Percentiles rank a stretch among this genome's conserved stretches.
Conservation (phyloP, 2,797 vertebrate species). For the Notoglanidium macrostoma region DNA sequence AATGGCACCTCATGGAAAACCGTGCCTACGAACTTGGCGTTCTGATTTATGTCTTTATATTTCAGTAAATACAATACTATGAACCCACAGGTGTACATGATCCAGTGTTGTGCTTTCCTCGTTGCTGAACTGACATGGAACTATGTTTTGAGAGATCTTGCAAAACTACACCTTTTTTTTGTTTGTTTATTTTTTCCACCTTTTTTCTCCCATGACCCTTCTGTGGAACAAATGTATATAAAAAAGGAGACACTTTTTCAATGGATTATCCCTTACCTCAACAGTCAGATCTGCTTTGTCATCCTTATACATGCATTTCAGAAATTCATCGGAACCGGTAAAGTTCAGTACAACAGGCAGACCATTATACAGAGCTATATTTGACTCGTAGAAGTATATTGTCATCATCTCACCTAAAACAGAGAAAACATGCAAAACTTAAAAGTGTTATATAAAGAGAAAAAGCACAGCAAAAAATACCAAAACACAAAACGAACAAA, state of each 20-base stretch:
- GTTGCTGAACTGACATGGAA: too few relatives aligned
- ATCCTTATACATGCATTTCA: neutral
- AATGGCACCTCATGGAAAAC: too few relatives aligned
- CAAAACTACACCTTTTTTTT: too few relatives aligned
- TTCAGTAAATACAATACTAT: too few relatives aligned
- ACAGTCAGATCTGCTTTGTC: neutral
- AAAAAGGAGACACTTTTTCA: neutral
- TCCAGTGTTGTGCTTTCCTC: too few relatives aligned
- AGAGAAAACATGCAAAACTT: neutral
- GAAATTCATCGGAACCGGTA: neutral
- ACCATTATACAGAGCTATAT: neutral
- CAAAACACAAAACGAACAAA: too few relatives aligned
- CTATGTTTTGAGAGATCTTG: too few relatives aligned
- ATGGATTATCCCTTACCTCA: neutral
- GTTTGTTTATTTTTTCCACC: too few relatives aligned
- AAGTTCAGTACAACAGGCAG: neutral
- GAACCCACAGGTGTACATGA: too few relatives aligned
- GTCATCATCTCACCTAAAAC: neutral
- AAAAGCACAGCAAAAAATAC: neutral
- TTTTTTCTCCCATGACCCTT: too few relatives aligned
- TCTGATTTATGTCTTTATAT: too few relatives aligned
- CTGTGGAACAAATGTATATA: neutral
- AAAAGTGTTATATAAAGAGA: neutral
- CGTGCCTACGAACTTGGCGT: too few relatives aligned
- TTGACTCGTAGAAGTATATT: neutral